Evolutionary conservation across 2,113 vertebrate genomes (phyloP), one percentile per base, ranked within the genome.

Genomic region (Leucopternis melanops): DNA sequence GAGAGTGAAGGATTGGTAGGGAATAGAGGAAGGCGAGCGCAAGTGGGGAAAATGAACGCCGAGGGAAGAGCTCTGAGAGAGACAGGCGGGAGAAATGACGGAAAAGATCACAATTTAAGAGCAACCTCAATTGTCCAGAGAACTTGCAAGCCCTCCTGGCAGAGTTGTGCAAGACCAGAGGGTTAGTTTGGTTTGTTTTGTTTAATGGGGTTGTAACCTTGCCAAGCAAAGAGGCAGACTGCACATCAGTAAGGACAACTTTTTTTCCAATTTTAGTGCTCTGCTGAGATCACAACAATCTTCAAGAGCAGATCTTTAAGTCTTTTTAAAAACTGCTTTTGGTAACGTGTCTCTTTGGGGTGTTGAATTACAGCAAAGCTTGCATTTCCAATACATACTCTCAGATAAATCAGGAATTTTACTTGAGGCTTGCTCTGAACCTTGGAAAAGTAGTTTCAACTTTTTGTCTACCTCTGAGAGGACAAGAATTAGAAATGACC

Each of bases 41-140:
- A n/a, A n/a, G n/a, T n/a, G n/a, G n/a, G n/a, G n/a, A n/a, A n/a
- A n/a, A n/a, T n/a, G n/a, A n/a, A n/a, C n/a, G n/a, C n/a, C n/a
- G n/a, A n/a, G n/a, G n/a, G n/a, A n/a, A n/a, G n/a, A n/a, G n/a
- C n/a, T n/a, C n/a, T n/a, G n/a, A n/a, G n/a, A n/a, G n/a, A n/a
- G n/a, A n/a, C n/a, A n/a, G n/a, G n/a, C n/a, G n/a, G n/a, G n/a
- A n/a, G n/a, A n/a, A n/a, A n/a, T n/a, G n/a, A n/a, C n/a, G n/a
- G n/a, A n/a, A n/a, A n/a, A n/a, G n/a, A n/a, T n/a, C n/a, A 82
- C 70, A 86, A 55, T 91, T 95, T 88, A 59, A 89, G 58, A 94
- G 78, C 89, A 93, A 85, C 81, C 74, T 95, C 85, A 95, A 7
- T 57, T 89, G 78, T 92, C 94, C 87, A 91, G 79, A 90, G 71